These are phyloP conservation scores for Nematopogon swammerdamellus DNA, from an alignment of 2,888 invertebrate genomes.

Conservation along the genomic window DNA sequence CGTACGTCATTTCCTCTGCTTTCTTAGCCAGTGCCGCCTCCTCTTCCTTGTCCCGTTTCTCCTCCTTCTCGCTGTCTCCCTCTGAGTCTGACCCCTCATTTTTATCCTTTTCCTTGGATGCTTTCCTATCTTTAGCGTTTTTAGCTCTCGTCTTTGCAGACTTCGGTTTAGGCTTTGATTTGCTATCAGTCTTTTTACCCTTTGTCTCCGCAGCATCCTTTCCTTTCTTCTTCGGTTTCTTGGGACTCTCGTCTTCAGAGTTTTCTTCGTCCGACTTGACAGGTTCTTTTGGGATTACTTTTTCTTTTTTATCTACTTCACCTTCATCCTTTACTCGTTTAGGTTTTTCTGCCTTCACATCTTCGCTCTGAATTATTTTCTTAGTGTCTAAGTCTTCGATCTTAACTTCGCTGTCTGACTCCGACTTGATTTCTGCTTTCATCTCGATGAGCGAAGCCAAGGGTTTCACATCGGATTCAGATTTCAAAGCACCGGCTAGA, in stretches of 20 bases:
- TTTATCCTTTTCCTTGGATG: conserved; percentile 45
- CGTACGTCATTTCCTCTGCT: conserved; percentile 82
- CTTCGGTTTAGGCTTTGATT: conserved; percentile 25
- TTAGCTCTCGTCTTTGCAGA: conserved; percentile 35
- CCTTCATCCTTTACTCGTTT: conserved; percentile 2
- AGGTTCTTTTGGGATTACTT: conserved; percentile 11
- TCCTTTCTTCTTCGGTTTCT: conserved; percentile 17
- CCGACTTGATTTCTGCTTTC: conserved; percentile 45
- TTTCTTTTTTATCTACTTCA: conserved; percentile 15
- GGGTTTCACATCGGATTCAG: conserved; percentile 36
- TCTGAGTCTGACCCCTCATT: conserved; percentile 53
- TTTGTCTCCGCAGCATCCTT: conserved; percentile 16
- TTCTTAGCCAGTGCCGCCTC: conserved; percentile 58
- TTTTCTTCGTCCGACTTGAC: conserved; percentile 15
- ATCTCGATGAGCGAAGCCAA: too few relatives aligned
- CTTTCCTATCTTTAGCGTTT: conserved; percentile 40
- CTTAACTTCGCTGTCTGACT: conserved; percentile 52
- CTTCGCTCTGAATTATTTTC: conserved; percentile 40
- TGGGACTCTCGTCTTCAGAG: conserved; percentile 13
- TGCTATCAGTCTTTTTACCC: conserved; percentile 27
- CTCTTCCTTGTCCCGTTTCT: conserved; percentile 58
- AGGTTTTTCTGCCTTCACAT: conserved; percentile 14
- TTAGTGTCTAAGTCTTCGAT: conserved; percentile 50
- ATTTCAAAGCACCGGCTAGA: conserved; percentile 35
- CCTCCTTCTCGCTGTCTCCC: conserved; percentile 51